Evolutionary conservation across 2,888 invertebrate species (phyloP), one percentile per base, ranked within the genome.

Genomic region (Neoaliturus tenellus): DNA sequence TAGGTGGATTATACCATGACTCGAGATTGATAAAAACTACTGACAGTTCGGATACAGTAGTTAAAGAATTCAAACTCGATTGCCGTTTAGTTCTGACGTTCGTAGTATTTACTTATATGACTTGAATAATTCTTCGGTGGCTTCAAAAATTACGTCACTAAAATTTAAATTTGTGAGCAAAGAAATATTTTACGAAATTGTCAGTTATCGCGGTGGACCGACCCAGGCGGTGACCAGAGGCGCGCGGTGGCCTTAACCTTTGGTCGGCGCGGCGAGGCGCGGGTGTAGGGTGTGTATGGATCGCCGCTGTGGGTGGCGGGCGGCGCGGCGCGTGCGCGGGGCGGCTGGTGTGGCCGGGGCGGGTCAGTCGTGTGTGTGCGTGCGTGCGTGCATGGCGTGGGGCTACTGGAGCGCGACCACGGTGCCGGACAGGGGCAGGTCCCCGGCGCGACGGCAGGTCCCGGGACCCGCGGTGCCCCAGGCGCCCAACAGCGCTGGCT

Each of bases 351-450:
- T 17, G 10, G 44, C 48, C 17, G 31, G 62, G 71, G 31, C 71
- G 39, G 71, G 71, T 35, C 71, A 71, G 71, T 67, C 67, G 31
- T 33, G 35, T 35, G 33, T 71, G 39, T 71, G 39, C 39, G 39
- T 23, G 71, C 31, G 62, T 62, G 62, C 31, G 62, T 28, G 39
- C 89, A 97, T 97, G 97, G 97, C 97, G 91, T 97, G 97, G 97
- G 97, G 97, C 89, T 97, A 97, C 90, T 97, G 97, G 97, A 97
- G 96, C 90, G 97, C 97, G 89, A 96, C 96, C 87, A 95, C 96
- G 87, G 96, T 97, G 89, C 94, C 94, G 88, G 97, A 97, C 91
- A 93, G 96, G 88, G 96, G 97, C 82, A 93, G 97, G 87, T 96
- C 96, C 88, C 97, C 97, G 82, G 93, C 96, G 14, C 93, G 96